Evolutionary conservation across 2,797 vertebrate genomes (phyloP).

Genomic region (Eleutherodactylus coqui): DNA sequence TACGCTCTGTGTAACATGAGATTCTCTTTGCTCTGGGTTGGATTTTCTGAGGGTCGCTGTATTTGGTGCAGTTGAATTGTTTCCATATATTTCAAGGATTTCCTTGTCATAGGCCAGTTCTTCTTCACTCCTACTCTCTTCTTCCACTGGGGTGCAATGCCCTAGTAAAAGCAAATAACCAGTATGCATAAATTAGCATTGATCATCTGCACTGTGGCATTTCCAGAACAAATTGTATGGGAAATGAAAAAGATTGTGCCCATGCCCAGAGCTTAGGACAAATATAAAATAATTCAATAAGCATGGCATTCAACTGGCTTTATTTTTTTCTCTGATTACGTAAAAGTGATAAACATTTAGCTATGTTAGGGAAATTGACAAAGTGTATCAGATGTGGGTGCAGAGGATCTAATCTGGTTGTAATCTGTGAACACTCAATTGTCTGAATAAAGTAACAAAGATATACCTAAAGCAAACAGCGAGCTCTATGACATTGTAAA

Average conservation of each 20-base stretch:
- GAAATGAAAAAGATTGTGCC: too few species aligned
- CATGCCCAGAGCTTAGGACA: not conserved
- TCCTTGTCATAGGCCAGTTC: not conserved
- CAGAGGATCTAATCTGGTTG: too few species aligned
- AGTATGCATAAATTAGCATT: not conserved
- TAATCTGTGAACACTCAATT: too few species aligned
- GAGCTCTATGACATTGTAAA: not conserved
- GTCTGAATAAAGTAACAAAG: not conserved
- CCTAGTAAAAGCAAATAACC: constrained; percentile 22
- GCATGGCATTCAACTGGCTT: not conserved
- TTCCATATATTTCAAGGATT: constrained; percentile 26
- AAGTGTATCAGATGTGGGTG: too few species aligned
- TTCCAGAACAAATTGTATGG: not conserved
- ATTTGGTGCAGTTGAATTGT: constrained; percentile 19
- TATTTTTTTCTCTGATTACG: too few species aligned
- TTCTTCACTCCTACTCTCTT: constrained; percentile 50
- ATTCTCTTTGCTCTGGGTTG: constrained; percentile 36
- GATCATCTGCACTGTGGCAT: not conserved
- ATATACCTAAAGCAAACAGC: not conserved
- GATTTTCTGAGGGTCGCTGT: constrained; percentile 12
- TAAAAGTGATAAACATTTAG: too few species aligned
- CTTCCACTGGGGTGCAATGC: constrained; percentile 56
- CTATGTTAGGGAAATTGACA: too few species aligned
- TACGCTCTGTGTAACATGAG: constrained; percentile 42
- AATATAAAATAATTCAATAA: not conserved